Base-by-base conservation (phyloP, 2,797 vertebrate genomes). In the Rhinoraja longicauda region DNA sequence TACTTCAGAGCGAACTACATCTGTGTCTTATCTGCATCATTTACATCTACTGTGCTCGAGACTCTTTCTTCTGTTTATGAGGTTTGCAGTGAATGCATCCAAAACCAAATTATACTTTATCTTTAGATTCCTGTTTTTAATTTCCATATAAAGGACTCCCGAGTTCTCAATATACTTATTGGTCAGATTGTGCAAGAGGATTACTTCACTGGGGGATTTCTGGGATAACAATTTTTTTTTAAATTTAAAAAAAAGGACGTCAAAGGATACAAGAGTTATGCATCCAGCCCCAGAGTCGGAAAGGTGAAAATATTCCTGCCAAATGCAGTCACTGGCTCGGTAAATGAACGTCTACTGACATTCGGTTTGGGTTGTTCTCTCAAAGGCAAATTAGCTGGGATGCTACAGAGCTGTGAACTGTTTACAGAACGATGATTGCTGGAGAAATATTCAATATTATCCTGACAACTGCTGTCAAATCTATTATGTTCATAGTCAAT, bases 11-110 rank as follows among this genome's bases (percentile, higher is more conserved):
- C 84, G 29, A 88, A 88, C n/a, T 88, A 88, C 24, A 32, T 88
- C 59, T 88, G n/a, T 36, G 84, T 88, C 59, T 88, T 88, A 88
- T 36, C 84, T 67, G n/a, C n/a, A 88, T 32, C 84, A 67, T 67
- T 88, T 88, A 88, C 21, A 84, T 88, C 62, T 86, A 62, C 82
- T 88, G 84, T 88, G 84, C 88, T 88, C 64, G n/a, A 88, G 84
- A 67, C 84, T 67, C 75, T 76, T n/a, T 70, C 67, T 12, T 88
- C 64, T 53, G 84, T 88, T 67, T 32, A 64, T 88, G 84, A 88
- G 32, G 32, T 88, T 88, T n/a, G 62, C 62, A 67, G 62, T 36
- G 84, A 88, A 88, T 64, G 59, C 62, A 88, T 36, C 84, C 2
- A 62, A 88, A 21, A 84, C 59, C 84, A 67, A 88, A 19, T 32